Conservation (phyloP, 2,797 vertebrate genomes). For the Setipinna tenuifilis region DNA sequence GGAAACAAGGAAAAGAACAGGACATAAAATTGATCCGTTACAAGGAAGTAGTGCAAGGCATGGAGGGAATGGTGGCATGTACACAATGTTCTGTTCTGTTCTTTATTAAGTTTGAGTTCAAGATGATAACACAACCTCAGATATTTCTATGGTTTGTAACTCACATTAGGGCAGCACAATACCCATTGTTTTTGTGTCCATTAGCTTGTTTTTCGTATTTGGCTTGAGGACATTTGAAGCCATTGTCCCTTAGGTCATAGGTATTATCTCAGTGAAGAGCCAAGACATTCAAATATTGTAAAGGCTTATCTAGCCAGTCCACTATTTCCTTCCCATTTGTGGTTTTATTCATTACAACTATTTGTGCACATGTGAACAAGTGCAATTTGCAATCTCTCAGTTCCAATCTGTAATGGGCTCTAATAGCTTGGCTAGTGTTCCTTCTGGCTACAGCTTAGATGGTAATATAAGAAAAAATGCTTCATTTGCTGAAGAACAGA, state of each 20-base stretch:
- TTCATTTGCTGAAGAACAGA: constrained; percentile 71
- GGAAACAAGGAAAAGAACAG: background rate
- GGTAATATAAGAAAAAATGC: constrained; percentile 48
- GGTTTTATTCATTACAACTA: background rate
- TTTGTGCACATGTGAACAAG: constrained; percentile 2
- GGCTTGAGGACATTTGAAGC: background rate
- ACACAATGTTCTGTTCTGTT: background rate
- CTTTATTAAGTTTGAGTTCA: background rate
- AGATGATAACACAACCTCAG: background rate
- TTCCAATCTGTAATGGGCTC: background rate
- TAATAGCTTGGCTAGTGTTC: background rate
- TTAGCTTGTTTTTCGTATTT: background rate
- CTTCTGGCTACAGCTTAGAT: background rate
- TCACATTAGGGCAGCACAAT: background rate
- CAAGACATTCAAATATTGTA: background rate
- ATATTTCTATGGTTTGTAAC: background rate
- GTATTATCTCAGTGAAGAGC: background rate
- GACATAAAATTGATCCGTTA: background rate
- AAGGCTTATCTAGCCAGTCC: background rate
- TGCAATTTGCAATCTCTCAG: constrained; percentile 6
- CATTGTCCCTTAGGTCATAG: too few relatives aligned
- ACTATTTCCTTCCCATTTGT: background rate
- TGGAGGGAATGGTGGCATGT: background rate
- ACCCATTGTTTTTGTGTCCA: background rate
- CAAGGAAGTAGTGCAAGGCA: background rate